Evolutionary conservation across 2,888 invertebrate genomes (phyloP), one percentile per base, ranked within the genome.

Genomic region (Eupithecia tripunctaria): DNA sequence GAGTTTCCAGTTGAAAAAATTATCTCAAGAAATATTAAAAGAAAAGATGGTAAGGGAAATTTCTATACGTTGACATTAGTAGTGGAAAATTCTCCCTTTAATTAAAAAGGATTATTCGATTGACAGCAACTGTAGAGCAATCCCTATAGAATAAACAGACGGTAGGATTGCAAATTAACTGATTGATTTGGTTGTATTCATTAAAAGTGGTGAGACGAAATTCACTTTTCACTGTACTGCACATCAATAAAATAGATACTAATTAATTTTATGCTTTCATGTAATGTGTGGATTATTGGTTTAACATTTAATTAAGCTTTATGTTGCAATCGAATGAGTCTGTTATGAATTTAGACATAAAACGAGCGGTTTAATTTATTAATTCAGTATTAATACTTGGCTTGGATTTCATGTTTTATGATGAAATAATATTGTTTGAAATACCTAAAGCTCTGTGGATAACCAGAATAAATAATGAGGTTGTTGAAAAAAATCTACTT

Each of bases 171-270:
- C 5, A 25, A 56, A 25, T 1, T 0, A 21, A 25, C 12, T 56
- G 12, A 25, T 56, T 21, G 51, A 21, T 2, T 21, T 21, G 21
- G 47, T 47, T n/a, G 21, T 56, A 25, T 51, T 51, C 12, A 21
- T 56, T 12, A 25, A 51, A 25, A 12, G 25, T 14, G 14, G 21
- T 12, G 51, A 10, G 25, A 56, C 14, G 12, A 14, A 56, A 60
- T 60, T 29, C 32, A 63, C 10, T 63, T 32, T 67, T 41, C 66
- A 51, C 59, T 71, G 66, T 74, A 56, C 60, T 29, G 68, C 74
- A 63, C 66, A 59, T 38, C 56, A 67, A 60, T 70, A 65, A 71
- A 65, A 65, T 71, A 60, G 47, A 63, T 36, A 66, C 51, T 74
- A 70, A 69, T 74, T 71, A 67, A 68, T 67, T 66, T 21, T 18